Conservation (phyloP, 2,888 invertebrate genomes). For the Ophioninae sp. region DNA sequence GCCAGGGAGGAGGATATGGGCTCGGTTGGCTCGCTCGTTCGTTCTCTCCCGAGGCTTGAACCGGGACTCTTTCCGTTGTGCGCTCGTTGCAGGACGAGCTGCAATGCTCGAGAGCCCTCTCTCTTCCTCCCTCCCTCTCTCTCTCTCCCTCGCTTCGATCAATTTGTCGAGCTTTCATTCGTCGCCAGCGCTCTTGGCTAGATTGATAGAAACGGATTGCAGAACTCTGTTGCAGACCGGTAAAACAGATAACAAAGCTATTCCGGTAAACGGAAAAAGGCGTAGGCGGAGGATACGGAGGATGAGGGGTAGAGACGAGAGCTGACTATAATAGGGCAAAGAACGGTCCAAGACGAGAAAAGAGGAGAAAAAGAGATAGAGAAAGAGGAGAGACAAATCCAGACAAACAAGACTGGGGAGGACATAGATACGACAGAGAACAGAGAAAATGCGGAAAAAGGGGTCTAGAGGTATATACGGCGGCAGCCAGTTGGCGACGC, state of each 20-base stretch:
- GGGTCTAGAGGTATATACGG: constrained; percentile 30
- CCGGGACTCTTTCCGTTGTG: constrained; percentile 49
- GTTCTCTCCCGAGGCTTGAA: constrained; percentile 58
- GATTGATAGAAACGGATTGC: constrained; percentile 75
- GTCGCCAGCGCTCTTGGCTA: constrained; percentile 67
- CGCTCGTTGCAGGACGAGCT: constrained; percentile 32
- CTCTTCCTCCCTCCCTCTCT: constrained; percentile 31
- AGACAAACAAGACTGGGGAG: constrained; percentile 17
- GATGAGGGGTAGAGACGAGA: constrained; percentile 43
- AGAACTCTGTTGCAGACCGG: constrained; percentile 72
- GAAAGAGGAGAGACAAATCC: constrained; percentile 15
- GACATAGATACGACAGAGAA: constrained; percentile 25
- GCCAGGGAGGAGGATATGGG: constrained; percentile 47
- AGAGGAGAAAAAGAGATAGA: constrained; percentile 14
- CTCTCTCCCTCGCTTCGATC: constrained; percentile 64
- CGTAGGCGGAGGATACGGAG: constrained; percentile 58
- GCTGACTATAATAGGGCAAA: constrained; percentile 29
- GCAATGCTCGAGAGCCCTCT: constrained; percentile 20
- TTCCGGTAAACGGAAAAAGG: constrained; percentile 65
- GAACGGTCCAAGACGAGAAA: constrained; percentile 14
- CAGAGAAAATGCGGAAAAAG: constrained; percentile 49
- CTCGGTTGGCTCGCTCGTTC: constrained; percentile 58
- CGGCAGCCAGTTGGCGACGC: constrained; percentile 54
- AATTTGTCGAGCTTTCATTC: constrained; percentile 72
- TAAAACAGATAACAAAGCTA: constrained; percentile 74